These are phyloP conservation scores for Drosophila novamexicana DNA, from an alignment of 1,140 invertebrate species.

Conservation along the genomic window DNA sequence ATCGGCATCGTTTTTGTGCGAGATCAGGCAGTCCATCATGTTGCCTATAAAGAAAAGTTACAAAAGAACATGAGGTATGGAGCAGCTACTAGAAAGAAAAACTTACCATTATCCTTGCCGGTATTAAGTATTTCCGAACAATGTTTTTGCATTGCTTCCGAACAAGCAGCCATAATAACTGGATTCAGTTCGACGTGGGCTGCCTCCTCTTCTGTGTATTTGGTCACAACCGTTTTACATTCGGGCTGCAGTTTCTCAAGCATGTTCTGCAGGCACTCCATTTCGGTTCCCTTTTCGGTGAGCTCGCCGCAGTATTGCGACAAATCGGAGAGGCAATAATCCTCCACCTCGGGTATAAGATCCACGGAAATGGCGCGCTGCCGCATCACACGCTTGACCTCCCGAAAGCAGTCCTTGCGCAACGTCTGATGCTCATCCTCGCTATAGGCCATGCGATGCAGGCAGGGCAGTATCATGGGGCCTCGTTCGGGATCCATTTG, in stretches of 20 bases:
- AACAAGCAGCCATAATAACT: slow-evolving; percentile 92
- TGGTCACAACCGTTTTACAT: slow-evolving; percentile 88
- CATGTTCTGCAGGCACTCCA: slow-evolving; percentile 96
- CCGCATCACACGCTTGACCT: slow-evolving; percentile 96
- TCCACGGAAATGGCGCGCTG: slow-evolving; percentile 96
- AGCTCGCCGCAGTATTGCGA: slow-evolving; percentile 93
- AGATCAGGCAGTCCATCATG: slow-evolving; percentile 97
- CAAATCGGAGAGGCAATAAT: slow-evolving; percentile 94
- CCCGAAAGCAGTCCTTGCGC: slow-evolving; percentile 87
- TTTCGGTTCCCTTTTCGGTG: slow-evolving; percentile 93
- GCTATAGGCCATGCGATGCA: slow-evolving; percentile 94
- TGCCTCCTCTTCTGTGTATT: slow-evolving; percentile 95
- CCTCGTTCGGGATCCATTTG: slow-evolving; percentile 89
- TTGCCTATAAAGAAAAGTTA: slow-evolving; percentile 85
- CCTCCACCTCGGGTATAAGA: slow-evolving; percentile 96
- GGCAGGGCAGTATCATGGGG: slow-evolving; percentile 95
- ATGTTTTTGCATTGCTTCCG: slow-evolving; percentile 91
- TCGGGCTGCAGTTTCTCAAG: slow-evolving; percentile 87
- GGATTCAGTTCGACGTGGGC: slow-evolving; percentile 94
- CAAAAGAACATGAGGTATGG: background rate
- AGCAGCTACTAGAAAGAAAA: background rate
- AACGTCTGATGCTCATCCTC: slow-evolving; percentile 88
- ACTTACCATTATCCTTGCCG: slow-evolving; percentile 88
- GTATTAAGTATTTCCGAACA: slow-evolving; percentile 90
- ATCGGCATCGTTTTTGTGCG: slow-evolving; percentile 94